These are phyloP conservation scores for Sympetrum striolatum DNA, from an alignment of 2,888 invertebrate species.

Conservation along the genomic window DNA sequence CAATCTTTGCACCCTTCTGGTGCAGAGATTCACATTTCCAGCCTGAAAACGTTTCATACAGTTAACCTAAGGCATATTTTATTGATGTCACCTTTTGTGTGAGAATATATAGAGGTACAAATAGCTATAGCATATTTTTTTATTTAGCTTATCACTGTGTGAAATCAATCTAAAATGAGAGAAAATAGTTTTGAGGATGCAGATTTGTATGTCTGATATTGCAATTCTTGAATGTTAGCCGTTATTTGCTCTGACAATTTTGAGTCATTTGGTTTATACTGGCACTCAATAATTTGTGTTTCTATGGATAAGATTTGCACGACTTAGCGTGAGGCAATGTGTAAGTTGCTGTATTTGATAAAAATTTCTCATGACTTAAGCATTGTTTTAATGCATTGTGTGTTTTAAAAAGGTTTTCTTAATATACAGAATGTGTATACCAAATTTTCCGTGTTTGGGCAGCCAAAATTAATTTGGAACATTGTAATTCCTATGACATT, in stretches of 20 bases:
- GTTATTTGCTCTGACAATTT: neutral
- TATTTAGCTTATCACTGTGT: neutral
- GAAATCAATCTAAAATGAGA: neutral
- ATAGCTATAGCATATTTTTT: slow-evolving; percentile 19
- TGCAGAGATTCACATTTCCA: neutral
- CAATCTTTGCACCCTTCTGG: neutral
- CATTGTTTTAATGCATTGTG: neutral
- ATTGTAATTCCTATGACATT: neutral
- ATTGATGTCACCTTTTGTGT: neutral
- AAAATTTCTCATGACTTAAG: neutral
- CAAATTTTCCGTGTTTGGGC: neutral
- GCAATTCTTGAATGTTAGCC: neutral
- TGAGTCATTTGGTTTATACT: neutral
- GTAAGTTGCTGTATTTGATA: neutral
- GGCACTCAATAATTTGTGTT: neutral
- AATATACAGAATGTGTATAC: neutral
- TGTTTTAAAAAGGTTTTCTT: neutral
- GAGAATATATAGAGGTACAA: slow-evolving; percentile 13
- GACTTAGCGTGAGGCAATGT: slow-evolving; percentile 4
- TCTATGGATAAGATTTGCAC: neutral
- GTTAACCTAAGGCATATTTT: neutral
- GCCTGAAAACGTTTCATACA: neutral
- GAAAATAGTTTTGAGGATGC: slow-evolving; percentile 11
- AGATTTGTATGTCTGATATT: neutral
- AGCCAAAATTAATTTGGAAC: neutral